phyloP scores from a whole-genome alignment of 1,140 invertebrate species.

The Latrodectus geometricus region DNA sequence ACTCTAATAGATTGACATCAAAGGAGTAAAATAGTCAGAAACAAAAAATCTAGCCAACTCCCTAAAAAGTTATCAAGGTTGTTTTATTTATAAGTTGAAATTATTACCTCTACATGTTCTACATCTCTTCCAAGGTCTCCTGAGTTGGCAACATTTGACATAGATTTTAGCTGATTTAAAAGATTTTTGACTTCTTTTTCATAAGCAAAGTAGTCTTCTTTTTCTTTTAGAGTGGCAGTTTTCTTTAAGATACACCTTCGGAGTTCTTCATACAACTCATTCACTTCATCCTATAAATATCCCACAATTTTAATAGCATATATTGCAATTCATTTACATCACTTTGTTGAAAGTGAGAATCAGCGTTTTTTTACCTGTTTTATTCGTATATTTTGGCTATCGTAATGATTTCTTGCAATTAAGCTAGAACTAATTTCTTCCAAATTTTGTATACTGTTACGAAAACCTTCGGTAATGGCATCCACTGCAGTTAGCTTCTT shows the following conservation, averaged over 20 bases:
- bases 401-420: constrained; percentile 92
- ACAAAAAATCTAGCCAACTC: no score
- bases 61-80: background rate
- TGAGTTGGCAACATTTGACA: constrained; percentile 87
- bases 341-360: no score
- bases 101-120: constrained; percentile 85
- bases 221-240: constrained; percentile 34
- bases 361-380: constrained; percentile 75
- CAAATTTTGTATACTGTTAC: constrained; percentile 77
- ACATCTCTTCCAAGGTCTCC: constrained; percentile 94
- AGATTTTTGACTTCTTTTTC: constrained; percentile 86
- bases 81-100: constrained; percentile 16
- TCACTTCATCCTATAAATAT: constrained; percentile 78
- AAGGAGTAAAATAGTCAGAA: no score
- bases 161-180: constrained; percentile 84
- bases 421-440: constrained; percentile 80
- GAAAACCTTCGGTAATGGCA: constrained; percentile 80
- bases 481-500: constrained; percentile 85
- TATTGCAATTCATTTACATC: background rate
- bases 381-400: constrained; percentile 91
- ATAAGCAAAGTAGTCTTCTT: constrained; percentile 79
- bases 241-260: constrained; percentile 83
- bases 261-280: constrained; percentile 79
- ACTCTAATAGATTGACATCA: no score
- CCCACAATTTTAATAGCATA: constrained; percentile 74